A percentile compares a stretch with the other conserved stretches of the same genome.
phyloP scores from a whole-genome alignment of 2,888 invertebrate species.

The Lapara coniferarum region DNA sequence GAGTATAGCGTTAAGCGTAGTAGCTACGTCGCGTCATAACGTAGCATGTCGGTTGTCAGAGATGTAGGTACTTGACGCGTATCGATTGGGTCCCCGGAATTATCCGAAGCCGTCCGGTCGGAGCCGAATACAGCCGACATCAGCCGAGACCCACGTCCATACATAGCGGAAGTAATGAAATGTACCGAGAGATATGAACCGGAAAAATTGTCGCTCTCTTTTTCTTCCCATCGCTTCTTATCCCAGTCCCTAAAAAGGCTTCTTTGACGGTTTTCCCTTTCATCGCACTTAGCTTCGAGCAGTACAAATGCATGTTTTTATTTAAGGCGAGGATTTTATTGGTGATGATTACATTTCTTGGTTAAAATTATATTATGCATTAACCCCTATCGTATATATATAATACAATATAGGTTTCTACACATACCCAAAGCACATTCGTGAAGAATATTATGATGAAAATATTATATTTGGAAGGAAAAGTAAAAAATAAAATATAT shows the following conservation, averaged over 20 bases:
- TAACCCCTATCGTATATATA: constrained; percentile 2
- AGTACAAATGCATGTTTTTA: constrained; percentile 61
- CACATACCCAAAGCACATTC: too few species aligned
- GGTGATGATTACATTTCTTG: constrained; percentile 35
- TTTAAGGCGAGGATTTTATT: constrained; percentile 52
- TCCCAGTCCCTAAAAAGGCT: constrained; percentile 65
- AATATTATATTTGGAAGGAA: too few species aligned
- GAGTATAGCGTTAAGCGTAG: constrained; percentile 41
- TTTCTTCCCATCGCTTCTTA: constrained; percentile 74
- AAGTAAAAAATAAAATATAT: too few species aligned
- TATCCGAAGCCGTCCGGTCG: constrained; percentile 58
- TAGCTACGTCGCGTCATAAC: constrained; percentile 64
- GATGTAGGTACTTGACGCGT: constrained; percentile 59
- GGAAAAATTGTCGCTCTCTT: constrained; percentile 81
- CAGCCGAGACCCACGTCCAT: constrained; percentile 63
- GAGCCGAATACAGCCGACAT: constrained; percentile 58
- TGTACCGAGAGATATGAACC: constrained; percentile 82
- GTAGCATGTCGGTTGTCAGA: constrained; percentile 47
- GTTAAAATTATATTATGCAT: constrained; percentile 43
- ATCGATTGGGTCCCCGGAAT: constrained; percentile 74
- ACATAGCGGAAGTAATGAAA: constrained; percentile 82
- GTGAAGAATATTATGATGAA: too few species aligned
- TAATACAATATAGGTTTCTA: too few species aligned
- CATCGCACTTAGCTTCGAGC: constrained; percentile 56
- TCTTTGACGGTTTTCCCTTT: constrained; percentile 69